phyloP scores from a whole-genome alignment of 2,113 vertebrate species.

The Eptesicus fuscus region DNA sequence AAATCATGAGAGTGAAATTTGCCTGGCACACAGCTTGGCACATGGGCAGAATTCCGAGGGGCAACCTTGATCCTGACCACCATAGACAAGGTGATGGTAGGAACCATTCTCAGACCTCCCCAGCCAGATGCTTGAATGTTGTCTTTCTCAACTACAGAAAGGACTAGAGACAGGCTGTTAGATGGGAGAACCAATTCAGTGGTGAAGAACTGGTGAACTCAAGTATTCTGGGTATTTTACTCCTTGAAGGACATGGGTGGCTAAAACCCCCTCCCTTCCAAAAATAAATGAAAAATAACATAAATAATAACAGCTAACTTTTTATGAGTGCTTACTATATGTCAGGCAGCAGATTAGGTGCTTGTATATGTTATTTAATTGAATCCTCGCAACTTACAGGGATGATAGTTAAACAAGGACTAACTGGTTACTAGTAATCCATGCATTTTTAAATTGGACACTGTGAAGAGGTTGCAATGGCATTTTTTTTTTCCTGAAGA shows the following conservation, averaged over 20 bases:
- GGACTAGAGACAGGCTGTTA: background rate
- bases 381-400: background rate
- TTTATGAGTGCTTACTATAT: background rate
- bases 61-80: background rate
- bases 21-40: background rate
- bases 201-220: background rate
- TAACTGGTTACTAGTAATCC: background rate
- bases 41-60: background rate
- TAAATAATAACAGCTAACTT: background rate
- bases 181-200: background rate
- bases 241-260: background rate
- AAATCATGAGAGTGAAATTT: background rate
- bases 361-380: background rate
- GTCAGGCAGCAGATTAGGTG: background rate
- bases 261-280: too few species aligned
- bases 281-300: background rate
- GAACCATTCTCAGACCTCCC: background rate
- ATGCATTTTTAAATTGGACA: background rate
- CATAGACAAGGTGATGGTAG: background rate
- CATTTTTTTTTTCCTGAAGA: background rate
- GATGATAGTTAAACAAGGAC: background rate
- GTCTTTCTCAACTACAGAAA: background rate
- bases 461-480: background rate
- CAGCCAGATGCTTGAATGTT: too few species aligned
- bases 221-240: background rate